Conservation (phyloP, 2,797 vertebrate species). For the Dallia pectoralis region DNA sequence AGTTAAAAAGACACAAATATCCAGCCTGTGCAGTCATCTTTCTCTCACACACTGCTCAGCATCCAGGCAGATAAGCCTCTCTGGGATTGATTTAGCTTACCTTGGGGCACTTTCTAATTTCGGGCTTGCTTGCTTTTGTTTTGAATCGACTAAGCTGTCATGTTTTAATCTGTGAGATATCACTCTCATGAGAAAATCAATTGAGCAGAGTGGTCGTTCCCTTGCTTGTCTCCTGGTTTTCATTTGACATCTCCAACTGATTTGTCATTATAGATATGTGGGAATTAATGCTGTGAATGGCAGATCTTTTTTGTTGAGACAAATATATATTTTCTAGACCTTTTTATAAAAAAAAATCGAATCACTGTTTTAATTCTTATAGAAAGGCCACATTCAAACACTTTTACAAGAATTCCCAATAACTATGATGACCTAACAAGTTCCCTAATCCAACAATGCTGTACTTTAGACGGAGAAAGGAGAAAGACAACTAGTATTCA, state of each 20-base stretch:
- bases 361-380: no score
- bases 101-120: not conserved
- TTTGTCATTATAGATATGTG: not conserved
- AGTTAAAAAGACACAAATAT: not conserved
- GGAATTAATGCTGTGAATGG: not conserved
- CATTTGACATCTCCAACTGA: not conserved
- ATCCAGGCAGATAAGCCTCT: not conserved
- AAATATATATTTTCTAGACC: no score
- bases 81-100: not conserved
- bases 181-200: not conserved
- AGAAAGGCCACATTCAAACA: no score
- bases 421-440: no score
- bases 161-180: conserved; percentile 2
- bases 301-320: no score
- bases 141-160: not conserved
- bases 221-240: not conserved
- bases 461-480: no score
- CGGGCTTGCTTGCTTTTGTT: not conserved
- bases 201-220: not conserved
- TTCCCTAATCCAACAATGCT: no score
- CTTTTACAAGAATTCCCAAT: no score
- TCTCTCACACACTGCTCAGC: not conserved
- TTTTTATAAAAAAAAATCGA: no score
- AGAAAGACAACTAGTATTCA: no score
- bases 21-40: not conserved